A percentile compares a stretch with the other conserved stretches of the same genome.
Evolutionary conservation across 2,113 vertebrate species (phyloP).

Genomic region (Lepus americanus): DNA sequence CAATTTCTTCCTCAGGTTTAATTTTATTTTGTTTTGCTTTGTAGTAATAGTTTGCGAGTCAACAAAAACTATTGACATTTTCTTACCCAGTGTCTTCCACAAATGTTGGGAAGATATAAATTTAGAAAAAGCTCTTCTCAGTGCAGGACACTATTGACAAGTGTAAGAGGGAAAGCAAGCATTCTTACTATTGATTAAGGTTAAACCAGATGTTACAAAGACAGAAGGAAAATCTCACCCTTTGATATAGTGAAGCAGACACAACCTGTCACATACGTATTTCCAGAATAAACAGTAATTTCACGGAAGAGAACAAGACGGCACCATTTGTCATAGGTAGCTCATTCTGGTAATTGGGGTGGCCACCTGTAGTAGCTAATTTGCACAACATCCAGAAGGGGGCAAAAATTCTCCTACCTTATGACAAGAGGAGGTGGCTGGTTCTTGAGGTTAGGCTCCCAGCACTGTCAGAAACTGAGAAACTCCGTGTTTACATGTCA

Average conservation of each 20-base stretch:
- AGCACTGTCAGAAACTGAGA: neutral
- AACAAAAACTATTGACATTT: neutral
- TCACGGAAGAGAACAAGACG: neutral
- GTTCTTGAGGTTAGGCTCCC: neutral
- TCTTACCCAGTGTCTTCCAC: neutral
- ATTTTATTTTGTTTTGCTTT: neutral
- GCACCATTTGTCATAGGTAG: neutral
- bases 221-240: neutral
- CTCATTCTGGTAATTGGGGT: neutral
- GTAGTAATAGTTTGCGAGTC: neutral
- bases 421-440: neutral
- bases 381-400: neutral
- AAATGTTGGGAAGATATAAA: neutral
- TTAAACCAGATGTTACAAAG: neutral
- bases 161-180: neutral
- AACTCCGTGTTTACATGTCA: neutral
- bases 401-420: neutral
- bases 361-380: neutral
- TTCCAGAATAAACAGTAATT: neutral
- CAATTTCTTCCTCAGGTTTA: neutral
- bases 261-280: neutral
- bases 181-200: neutral
- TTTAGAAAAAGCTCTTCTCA: neutral
- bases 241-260: neutral
- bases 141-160: neutral